Evolutionary conservation across 2,113 vertebrate species (phyloP), one percentile per base, ranked within the genome.

Genomic region (Malaclemys terrapin): DNA sequence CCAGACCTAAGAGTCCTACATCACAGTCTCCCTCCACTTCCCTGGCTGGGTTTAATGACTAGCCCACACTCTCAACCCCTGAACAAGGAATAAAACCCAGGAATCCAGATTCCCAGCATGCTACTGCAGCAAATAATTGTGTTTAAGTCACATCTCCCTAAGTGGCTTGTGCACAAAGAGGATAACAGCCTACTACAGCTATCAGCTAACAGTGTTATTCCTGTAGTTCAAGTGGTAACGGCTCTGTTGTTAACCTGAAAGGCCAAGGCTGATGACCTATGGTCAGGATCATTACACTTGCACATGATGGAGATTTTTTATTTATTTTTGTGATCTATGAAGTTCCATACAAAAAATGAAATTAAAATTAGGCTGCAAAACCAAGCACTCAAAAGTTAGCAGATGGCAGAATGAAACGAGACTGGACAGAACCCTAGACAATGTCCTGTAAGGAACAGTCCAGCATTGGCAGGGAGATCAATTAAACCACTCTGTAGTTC

Each of bases 111-210:
- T 87, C 87, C 85, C 84, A 76, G 52, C 42, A 82, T 56, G 29
- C 8, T 56, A 86, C 1, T 8, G 38, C n/a, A 54, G 84, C 89
- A 87, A 80, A 88, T 79, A 59, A 38, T 49, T 91, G 47, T 49
- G 54, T 93, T 19, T 53, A 53, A 47, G 57, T n/a, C 65, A 79
- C 86, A 84, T 24, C 4, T 10, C 22, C 5, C 62, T 12, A 47
- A 84, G 93, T 62, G 88, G 96, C 53, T 62, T 69, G 84, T 93
- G 80, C 7, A 93, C 84, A 90, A 93, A 87, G 16, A 95, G 50
- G 11, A 49, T 80, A 93, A 90, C 75, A 90, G 54, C 31, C 93
- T 80, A 76, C 27, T 90, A 85, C 78, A 2, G 0, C 72, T 84
- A 78, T 80, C 83, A 91, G 6, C 35, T 72, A 17, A n/a, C 35